Percentiles rank a stretch among this genome's conserved stretches.
phyloP scores from a whole-genome alignment of 2,797 vertebrate genomes.

The Fringilla coelebs region DNA sequence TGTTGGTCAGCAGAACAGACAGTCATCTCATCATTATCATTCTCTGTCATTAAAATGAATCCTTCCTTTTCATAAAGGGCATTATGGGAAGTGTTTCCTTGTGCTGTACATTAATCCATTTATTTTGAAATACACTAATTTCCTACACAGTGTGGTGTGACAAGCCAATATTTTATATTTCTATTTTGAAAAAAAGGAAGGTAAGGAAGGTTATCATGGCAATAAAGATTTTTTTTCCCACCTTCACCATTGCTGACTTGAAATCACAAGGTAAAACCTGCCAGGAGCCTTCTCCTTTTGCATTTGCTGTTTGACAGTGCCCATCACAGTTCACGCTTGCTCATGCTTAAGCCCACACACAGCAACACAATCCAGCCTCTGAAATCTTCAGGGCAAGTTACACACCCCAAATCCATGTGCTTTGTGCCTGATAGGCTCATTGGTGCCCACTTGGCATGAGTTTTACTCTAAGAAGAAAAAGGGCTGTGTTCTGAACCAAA shows the following conservation, averaged over 20 bases:
- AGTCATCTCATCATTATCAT: slow-evolving; percentile 5
- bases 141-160: neutral
- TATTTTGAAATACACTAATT: slow-evolving; percentile 6
- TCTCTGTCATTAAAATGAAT: slow-evolving; percentile 18
- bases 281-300: neutral
- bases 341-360: neutral
- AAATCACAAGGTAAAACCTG: neutral
- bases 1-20: slow-evolving; percentile 22
- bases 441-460: neutral
- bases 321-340: neutral
- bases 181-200: neutral
- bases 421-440: neutral
- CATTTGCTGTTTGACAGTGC: neutral
- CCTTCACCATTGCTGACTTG: neutral
- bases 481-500: neutral
- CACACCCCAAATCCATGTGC: neutral
- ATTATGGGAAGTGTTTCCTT: neutral
- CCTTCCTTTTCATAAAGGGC: slow-evolving; percentile 5
- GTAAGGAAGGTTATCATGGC: neutral
- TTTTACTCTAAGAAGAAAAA: neutral
- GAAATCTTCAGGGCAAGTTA: neutral
- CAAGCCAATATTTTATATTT: neutral
- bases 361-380: neutral
- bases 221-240: neutral
- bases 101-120: neutral